Evolutionary conservation across 2,113 vertebrate species (phyloP).

Genomic region (Cottus gobio): DNA sequence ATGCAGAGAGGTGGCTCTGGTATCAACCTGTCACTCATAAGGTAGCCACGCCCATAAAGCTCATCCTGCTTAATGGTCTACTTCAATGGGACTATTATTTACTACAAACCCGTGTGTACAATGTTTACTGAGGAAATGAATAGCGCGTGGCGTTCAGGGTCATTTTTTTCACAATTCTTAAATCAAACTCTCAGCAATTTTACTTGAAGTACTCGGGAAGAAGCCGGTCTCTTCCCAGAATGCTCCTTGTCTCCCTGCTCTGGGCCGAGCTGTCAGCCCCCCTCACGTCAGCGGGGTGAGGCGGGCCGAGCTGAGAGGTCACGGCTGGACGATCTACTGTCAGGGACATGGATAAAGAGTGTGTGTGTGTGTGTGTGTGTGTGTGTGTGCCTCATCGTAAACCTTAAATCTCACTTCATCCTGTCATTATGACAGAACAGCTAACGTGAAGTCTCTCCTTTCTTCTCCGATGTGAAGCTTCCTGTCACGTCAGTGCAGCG

Average conservation of each 20-base stretch:
- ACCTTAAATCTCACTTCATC: background rate
- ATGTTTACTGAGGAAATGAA: too few species aligned
- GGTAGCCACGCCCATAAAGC: too few species aligned
- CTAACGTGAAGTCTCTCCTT: background rate
- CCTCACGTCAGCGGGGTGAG: slow-evolving; percentile 63
- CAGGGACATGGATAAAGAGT: slow-evolving; percentile 44
- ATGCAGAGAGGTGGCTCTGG: too few species aligned
- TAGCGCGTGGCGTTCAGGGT: too few species aligned
- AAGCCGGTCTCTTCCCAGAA: slow-evolving; percentile 36
- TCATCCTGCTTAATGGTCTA: too few species aligned
- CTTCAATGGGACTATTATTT: too few species aligned
- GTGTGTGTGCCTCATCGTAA: too few species aligned
- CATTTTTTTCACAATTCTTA: too few species aligned
- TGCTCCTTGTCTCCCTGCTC: slow-evolving; percentile 41
- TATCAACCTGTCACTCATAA: too few species aligned
- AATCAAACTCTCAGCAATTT: background rate
- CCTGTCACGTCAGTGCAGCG: slow-evolving; percentile 10
- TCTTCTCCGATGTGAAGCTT: slow-evolving; percentile 9
- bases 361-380: slow-evolving; percentile 11
- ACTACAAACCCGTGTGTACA: too few species aligned
- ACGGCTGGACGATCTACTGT: slow-evolving; percentile 51
- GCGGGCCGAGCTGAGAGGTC: slow-evolving; percentile 63
- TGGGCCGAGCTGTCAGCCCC: slow-evolving; percentile 64
- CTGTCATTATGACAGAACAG: background rate
- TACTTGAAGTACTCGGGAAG: slow-evolving; percentile 6